Evolutionary conservation across 2,888 invertebrate genomes (phyloP), one percentile per base, ranked within the genome.

Genomic region (Eumerus sabulonum): DNA sequence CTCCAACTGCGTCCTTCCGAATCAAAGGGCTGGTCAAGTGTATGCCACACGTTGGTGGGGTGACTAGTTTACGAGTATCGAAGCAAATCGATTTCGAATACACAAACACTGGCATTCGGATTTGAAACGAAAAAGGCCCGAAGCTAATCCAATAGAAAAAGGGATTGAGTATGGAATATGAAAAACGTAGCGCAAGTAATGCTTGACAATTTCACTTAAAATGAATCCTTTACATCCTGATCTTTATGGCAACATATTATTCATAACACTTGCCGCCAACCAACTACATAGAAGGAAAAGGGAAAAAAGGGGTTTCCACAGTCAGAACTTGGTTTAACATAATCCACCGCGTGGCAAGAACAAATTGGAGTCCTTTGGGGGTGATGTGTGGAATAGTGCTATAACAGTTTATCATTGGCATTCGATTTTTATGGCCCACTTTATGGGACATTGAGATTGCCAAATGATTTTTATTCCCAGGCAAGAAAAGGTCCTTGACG

Each of bases 31-130:
- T 67, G 77, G 72, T 79, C 77, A 79, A 79, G 68, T 68, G 27
- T 27, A 7, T 7, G 7, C 27, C 27, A n/a, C n/a, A n/a, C n/a
- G n/a, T n/a, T n/a, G 27, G 27, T 27, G 27, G 27, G 27, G 27
- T 27, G 27, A 27, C 3, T 7, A 27, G 3, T 27, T n/a, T n/a
- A n/a, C n/a, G n/a, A n/a, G 79, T 68, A 73, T 73, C 79, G 68
- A 16, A 45, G 18, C 72, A 81, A 83, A 83, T 82, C 83, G 83
- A 83, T 83, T 83, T 83, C 82, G 67, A 82, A 83, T 82, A 81
- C 82, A 83, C 82, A 45, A 16, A 40, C 40, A 40, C 5, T 3
- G 3, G 70, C 64, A 35, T 68, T 67, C 79, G 50, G 47, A 48
- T 70, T 42, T 47, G 45, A 13, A 16, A 1, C 42, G 11, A 19